A percentile compares a stretch with the other conserved stretches of the same genome.
Evolutionary conservation across 2,797 vertebrate genomes (phyloP).

Genomic region (Phoxinus dragarum): DNA sequence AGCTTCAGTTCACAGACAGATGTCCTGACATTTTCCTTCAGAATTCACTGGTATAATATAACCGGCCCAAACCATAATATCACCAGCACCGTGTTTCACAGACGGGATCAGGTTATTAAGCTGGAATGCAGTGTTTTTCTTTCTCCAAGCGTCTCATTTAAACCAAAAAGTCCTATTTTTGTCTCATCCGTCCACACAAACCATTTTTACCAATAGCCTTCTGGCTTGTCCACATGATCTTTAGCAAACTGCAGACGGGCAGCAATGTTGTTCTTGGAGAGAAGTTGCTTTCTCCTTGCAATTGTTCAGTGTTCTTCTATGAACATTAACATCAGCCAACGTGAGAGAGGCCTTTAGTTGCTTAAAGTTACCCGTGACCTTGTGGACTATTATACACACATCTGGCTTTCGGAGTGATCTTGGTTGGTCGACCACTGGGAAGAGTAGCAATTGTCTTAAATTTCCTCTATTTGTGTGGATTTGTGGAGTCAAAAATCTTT

Average conservation of each 20-base stretch:
- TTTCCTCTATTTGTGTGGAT: too few species aligned
- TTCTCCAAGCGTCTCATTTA: not conserved
- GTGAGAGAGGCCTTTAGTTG: not conserved
- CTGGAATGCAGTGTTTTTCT: not conserved
- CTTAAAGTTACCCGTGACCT: not conserved
- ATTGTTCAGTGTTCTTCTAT: not conserved
- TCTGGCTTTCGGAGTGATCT: not conserved
- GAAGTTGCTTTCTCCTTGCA: not conserved
- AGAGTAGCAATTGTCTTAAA: not conserved
- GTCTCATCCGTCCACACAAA: not conserved
- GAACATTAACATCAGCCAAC: too few species aligned
- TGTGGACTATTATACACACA: rapidly evolving
- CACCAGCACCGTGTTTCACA: not conserved
- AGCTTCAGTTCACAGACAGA: too few species aligned
- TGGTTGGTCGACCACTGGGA: not conserved
- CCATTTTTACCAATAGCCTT: not conserved
- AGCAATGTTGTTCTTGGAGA: not conserved
- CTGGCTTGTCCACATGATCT: not conserved
- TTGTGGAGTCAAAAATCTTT: too few species aligned
- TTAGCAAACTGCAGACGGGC: not conserved
- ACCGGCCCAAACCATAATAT: not conserved
- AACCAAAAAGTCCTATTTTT: not conserved
- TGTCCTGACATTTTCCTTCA: too few species aligned
- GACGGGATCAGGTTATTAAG: not conserved
- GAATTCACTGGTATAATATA: not conserved